Evolutionary conservation across 2,888 invertebrate species (phyloP).

Genomic region (Mimumesa dahlbomi): DNA sequence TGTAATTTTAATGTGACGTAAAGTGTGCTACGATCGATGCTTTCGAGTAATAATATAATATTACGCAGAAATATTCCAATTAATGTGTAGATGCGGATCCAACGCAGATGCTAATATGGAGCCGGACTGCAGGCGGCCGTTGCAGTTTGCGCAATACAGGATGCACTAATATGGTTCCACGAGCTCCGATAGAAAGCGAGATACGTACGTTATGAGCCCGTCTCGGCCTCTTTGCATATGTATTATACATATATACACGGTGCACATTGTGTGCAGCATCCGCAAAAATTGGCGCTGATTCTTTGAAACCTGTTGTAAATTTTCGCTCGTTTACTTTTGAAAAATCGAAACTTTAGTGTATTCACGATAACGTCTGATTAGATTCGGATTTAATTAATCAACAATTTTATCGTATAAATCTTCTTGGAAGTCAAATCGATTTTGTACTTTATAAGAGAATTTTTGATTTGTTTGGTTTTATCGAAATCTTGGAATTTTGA

Average conservation of each 20-base stretch:
- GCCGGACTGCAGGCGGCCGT: constrained; percentile 44
- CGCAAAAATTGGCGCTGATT: constrained; percentile 44
- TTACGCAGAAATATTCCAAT: constrained; percentile 39
- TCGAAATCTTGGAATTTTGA: too few species aligned
- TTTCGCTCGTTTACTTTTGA: constrained; percentile 22
- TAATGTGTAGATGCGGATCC: constrained; percentile 33
- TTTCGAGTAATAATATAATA: constrained; percentile 26
- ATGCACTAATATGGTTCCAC: constrained; percentile 75
- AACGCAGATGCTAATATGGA: constrained; percentile 60
- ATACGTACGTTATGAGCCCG: constrained; percentile 68
- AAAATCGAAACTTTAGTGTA: too few species aligned
- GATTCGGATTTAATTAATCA: too few species aligned
- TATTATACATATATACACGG: too few species aligned
- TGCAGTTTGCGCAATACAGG: constrained; percentile 66
- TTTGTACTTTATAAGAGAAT: too few species aligned
- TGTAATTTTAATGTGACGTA: background rate
- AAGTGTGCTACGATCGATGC: background rate
- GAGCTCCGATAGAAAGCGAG: constrained; percentile 68
- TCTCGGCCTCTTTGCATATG: constrained; percentile 59
- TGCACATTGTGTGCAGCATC: constrained; percentile 38
- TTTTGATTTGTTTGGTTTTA: too few species aligned
- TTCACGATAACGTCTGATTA: too few species aligned
- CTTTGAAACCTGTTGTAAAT: constrained; percentile 31
- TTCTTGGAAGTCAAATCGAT: too few species aligned
- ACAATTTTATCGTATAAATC: too few species aligned